These are phyloP conservation scores for Pleuronectes platessa DNA, from an alignment of 2,113 vertebrate species.

Conservation along the genomic window DNA sequence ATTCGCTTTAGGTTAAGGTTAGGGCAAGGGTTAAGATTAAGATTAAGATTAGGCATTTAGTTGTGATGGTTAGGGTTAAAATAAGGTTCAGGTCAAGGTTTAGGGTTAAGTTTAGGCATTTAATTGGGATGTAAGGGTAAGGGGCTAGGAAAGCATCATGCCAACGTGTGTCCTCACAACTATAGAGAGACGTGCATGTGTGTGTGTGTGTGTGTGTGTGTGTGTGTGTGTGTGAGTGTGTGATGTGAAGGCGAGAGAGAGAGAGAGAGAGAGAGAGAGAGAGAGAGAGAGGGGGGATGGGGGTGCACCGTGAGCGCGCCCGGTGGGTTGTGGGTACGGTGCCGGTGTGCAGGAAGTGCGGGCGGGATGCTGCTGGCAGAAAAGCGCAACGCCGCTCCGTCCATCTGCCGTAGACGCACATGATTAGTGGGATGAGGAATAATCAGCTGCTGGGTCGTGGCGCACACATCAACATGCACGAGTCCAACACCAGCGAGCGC, in stretches of 20 bases:
- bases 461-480: conserved; percentile 27
- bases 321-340: background rate
- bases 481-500: conserved; percentile 33
- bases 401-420: conserved; percentile 1
- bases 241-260: background rate
- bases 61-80: no score
- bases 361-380: conserved; percentile 13
- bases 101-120: no score
- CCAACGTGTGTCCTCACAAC: no score
- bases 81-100: no score
- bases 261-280: background rate
- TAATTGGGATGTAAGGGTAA: no score
- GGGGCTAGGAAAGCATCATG: no score
- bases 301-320: background rate
- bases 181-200: background rate
- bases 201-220: no score
- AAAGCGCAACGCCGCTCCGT: conserved; percentile 33
- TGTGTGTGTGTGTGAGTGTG: no score
- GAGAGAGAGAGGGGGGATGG: background rate
- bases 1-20: no score
- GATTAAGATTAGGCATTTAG: no score
- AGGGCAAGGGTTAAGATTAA: no score
- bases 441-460: conserved; percentile 4
- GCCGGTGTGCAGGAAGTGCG: conserved; percentile 26
- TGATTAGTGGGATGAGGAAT: conserved; percentile 4